A percentile compares a stretch with the other conserved stretches of the same genome.
Conservation (phyloP, 2,797 vertebrate species). For the Anisognathus igniventris region DNA sequence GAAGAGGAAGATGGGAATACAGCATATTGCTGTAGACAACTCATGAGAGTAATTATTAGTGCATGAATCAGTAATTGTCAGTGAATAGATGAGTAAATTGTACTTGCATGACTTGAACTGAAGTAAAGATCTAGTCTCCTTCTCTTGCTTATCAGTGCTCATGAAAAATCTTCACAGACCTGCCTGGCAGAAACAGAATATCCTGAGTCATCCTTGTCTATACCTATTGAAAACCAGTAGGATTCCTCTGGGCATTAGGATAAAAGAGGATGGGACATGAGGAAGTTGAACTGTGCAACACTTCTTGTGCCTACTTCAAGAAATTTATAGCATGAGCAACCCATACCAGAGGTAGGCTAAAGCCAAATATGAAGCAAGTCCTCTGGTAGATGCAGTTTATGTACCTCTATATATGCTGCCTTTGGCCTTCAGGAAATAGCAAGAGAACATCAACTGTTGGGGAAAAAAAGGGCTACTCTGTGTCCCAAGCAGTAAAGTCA, state of each 20-base stretch:
- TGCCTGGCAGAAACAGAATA: neutral
- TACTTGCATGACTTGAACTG: neutral
- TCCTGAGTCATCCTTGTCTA: neutral
- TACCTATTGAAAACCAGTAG: neutral
- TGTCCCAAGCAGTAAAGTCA: neutral
- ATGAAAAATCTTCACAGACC: neutral
- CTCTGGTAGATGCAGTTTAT: neutral
- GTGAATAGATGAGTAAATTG: neutral
- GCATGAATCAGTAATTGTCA: neutral
- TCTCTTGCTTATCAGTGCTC: neutral
- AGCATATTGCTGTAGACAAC: neutral
- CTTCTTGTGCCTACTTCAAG: neutral
- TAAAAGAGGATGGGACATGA: neutral
- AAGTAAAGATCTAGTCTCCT: neutral
- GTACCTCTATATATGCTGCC: neutral
- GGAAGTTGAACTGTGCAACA: neutral
- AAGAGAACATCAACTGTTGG: neutral
- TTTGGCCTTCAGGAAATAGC: neutral
- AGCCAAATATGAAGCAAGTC: neutral
- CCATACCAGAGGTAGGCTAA: neutral
- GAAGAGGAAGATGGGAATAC: neutral
- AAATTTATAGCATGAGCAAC: neutral
- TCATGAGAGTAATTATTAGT: neutral
- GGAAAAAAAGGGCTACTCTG: neutral
- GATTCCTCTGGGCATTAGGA: neutral